A percentile compares a stretch with the other conserved stretches of the same genome.
Evolutionary conservation across 2,797 vertebrate genomes (phyloP).

Genomic region (Muscicapa striata): DNA sequence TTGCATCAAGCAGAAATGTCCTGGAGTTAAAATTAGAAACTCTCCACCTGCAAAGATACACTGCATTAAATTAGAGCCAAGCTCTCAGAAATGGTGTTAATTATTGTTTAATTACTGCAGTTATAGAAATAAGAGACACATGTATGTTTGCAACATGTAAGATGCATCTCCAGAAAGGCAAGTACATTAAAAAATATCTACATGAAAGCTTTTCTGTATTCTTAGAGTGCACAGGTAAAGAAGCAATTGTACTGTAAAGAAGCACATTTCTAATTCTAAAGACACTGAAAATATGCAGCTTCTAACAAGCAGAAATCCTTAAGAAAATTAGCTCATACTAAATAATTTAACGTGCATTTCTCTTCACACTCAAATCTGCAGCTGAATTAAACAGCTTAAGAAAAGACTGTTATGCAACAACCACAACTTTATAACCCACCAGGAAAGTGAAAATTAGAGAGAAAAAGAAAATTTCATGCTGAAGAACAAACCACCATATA

Average conservation of each 20-base stretch:
- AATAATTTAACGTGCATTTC: not conserved
- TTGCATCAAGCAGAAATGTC: not conserved
- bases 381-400: slow-evolving; percentile 15
- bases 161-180: not conserved
- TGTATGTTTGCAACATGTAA: not conserved
- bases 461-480: not conserved
- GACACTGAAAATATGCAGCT: not conserved
- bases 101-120: not conserved
- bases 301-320: not conserved
- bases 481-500: not conserved
- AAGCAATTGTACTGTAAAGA: not conserved
- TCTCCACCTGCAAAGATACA: not conserved
- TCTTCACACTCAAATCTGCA: not conserved
- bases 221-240: not conserved
- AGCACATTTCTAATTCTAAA: not conserved
- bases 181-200: not conserved
- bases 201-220: not conserved
- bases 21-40: not conserved
- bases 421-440: not conserved
- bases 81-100: not conserved
- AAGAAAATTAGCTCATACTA: not conserved
- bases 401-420: not conserved
- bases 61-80: not conserved
- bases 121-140: not conserved
- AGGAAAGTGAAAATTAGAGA: not conserved